phyloP scores from a whole-genome alignment of 2,888 invertebrate genomes.

The Mermis nigrescens region DNA sequence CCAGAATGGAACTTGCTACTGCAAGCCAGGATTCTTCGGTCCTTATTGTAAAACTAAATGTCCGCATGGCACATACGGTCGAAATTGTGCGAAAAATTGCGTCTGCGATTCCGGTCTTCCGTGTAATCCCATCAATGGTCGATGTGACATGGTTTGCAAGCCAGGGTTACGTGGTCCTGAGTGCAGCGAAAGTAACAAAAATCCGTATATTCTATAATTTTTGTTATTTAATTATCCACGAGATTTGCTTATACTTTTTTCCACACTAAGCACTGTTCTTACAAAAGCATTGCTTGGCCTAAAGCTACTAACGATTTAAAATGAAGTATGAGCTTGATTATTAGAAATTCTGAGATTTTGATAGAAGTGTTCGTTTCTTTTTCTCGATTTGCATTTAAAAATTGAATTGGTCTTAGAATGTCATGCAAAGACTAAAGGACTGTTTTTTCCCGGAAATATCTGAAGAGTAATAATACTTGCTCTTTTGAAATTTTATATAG shows the following conservation, averaged over 20 bases:
- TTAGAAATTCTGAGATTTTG: no score
- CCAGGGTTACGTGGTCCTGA: conserved; percentile 35
- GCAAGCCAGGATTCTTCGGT: conserved; percentile 29
- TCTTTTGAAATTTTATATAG: no score
- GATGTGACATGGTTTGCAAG: conserved; percentile 42
- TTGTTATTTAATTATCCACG: no score
- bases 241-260: neutral
- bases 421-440: no score
- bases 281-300: no score
- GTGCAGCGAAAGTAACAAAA: conserved; percentile 32
- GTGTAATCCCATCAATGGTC: conserved; percentile 28
- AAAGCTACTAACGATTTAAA: no score
- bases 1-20: conserved; percentile 32
- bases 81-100: conserved; percentile 47
- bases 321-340: no score
- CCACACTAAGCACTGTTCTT: neutral
- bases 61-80: conserved; percentile 54
- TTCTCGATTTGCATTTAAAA: no score
- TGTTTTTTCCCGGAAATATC: no score
- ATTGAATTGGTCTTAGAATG: no score
- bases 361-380: neutral
- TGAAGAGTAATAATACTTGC: no score
- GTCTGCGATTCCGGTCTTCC: conserved; percentile 24
- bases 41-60: conserved; percentile 42
- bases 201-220: no score